Conservation (phyloP, 2,113 vertebrate genomes). For the Corythornis vintsioides region DNA sequence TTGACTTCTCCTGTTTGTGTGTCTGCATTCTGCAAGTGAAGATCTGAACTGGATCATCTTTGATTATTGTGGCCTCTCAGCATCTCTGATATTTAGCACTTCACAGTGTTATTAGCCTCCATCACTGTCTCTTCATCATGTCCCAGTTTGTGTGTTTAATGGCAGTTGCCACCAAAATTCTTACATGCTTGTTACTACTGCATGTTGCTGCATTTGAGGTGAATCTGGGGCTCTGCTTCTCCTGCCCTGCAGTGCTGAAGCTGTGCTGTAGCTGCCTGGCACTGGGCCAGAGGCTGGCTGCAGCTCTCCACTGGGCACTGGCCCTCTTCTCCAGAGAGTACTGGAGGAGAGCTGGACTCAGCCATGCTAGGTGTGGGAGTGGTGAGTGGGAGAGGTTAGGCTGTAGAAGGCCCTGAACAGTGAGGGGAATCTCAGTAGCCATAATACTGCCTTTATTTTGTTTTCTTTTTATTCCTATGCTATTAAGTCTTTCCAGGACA, state of each 20-base stretch:
- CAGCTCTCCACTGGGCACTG: neutral
- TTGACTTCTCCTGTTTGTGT: neutral
- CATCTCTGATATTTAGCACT: neutral
- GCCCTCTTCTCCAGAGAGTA: neutral
- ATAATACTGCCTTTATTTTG: neutral
- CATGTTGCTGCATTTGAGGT: neutral
- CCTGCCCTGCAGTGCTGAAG: neutral
- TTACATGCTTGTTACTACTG: neutral
- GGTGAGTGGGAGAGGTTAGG: neutral
- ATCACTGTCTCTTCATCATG: neutral
- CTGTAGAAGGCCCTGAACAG: neutral
- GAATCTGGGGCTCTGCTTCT: neutral
- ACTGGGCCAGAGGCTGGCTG: neutral
- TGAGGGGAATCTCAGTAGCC: neutral
- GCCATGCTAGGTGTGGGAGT: neutral
- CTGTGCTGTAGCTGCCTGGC: neutral
- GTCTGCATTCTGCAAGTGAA: neutral
- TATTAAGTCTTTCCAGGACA: neutral
- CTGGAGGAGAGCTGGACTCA: accelerated
- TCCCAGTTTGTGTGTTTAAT: neutral
- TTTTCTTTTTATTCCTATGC: neutral
- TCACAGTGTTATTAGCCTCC: neutral
- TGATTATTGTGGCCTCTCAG: neutral
- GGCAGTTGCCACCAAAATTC: neutral
- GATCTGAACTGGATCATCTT: neutral